Base-by-base conservation (phyloP, 2,888 invertebrate genomes). In the Agrilus mali region DNA sequence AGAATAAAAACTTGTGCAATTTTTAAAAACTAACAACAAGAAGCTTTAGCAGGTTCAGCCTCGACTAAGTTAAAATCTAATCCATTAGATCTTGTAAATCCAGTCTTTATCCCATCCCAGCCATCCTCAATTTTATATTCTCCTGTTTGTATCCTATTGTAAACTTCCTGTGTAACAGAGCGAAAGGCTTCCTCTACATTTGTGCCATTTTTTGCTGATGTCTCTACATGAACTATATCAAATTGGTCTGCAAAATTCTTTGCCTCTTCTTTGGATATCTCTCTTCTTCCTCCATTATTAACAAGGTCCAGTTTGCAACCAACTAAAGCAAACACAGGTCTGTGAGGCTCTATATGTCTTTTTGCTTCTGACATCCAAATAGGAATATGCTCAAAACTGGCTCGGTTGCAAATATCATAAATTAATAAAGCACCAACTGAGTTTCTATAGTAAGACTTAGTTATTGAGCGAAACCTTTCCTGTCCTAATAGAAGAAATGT, bases 301-400 rank as follows among this genome's bases (percentile, higher is more conserved):
- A 86, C 83, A 51, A 90, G 71, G 68, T 92, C 92, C 46, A 86
- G 70, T 68, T 93, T 93, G 61, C 90, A 92, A 7, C 92, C 92
- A 12, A 92, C 89, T 40, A 92, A 67, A 2, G 87, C 86, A 69
- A 96, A 97, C 3, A 94, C 93, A 13, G 95, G 94, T 46, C 85
- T 75, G 67, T 93, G 90, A 8, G 96, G 95, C 63, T 95, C 94
- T 60, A 97, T 94, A 65, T 95, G 90, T 44, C 87, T 73, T 55
- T 86, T 84, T 1, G 95, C 96, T 66, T 97, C 97, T 72, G 88
- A 84, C 81, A 97, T 87, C 98, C 98, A 98, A 38, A 86, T 74
- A 0, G 90, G 87, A 65, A 97, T 86, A 67, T 95, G 89, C 61
- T 96, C 94, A 61, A 97, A 97, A 67, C 90, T 94, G 15, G 78